These are phyloP conservation scores for Pseudeuparius sepicola DNA, from an alignment of 2,888 invertebrate species.

Conservation along the genomic window DNA sequence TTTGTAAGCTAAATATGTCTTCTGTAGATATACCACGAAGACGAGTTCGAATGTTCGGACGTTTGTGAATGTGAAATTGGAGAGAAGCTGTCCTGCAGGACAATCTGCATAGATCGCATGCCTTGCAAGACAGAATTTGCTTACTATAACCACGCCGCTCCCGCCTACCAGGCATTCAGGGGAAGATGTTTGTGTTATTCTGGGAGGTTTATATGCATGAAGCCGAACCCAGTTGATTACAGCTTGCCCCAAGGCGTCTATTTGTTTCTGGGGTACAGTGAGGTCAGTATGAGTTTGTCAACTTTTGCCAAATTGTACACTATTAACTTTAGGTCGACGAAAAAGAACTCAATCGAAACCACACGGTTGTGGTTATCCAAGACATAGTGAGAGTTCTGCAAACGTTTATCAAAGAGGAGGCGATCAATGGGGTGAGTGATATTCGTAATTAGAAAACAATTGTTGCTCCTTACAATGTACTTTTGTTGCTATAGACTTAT, in stretches of 20 bases:
- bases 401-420: slow-evolving; percentile 62
- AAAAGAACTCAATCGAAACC: slow-evolving; percentile 61
- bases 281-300: too few relatives aligned
- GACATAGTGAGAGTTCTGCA: slow-evolving; percentile 77
- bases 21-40: slow-evolving; percentile 74
- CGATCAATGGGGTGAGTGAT: slow-evolving; percentile 55
- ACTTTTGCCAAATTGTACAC: too few relatives aligned
- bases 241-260: slow-evolving; percentile 76
- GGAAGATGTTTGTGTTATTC: slow-evolving; percentile 77
- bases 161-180: slow-evolving; percentile 81
- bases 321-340: too few relatives aligned
- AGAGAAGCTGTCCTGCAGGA: slow-evolving; percentile 71
- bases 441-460: slow-evolving; percentile 4
- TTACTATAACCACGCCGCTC: slow-evolving; percentile 83
- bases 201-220: slow-evolving; percentile 86
- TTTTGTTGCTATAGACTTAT: slow-evolving; percentile 50
- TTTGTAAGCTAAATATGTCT: too few relatives aligned
- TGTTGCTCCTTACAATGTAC: background rate
- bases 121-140: slow-evolving; percentile 83
- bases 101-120: slow-evolving; percentile 77
- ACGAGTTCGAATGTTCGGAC: slow-evolving; percentile 84
- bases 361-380: slow-evolving; percentile 74
- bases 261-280: slow-evolving; percentile 80
- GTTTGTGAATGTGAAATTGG: slow-evolving; percentile 77
- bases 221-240: slow-evolving; percentile 68